A percentile compares a stretch with the other conserved stretches of the same genome.
phyloP scores from a whole-genome alignment of 2,888 invertebrate genomes.

The Cabera pusaria region DNA sequence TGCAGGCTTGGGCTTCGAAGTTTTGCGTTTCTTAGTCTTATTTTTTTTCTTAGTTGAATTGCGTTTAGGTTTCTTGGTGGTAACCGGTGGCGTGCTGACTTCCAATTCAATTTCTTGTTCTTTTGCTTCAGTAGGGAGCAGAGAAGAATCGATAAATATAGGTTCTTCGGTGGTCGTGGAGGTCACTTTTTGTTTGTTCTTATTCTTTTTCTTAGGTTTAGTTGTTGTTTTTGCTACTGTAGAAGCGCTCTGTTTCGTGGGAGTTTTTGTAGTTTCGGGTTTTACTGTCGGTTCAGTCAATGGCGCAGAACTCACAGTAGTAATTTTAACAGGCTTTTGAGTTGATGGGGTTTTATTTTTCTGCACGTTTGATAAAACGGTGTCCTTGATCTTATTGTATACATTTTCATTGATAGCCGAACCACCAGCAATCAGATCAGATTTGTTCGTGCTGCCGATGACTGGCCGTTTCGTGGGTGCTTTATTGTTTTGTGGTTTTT shows the following conservation, averaged over 20 bases:
- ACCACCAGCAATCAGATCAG: conserved; percentile 72
- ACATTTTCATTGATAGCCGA: conserved; percentile 77
- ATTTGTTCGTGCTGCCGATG: conserved; percentile 72
- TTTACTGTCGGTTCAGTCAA: conserved; percentile 55
- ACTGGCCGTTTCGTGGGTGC: conserved; percentile 60
- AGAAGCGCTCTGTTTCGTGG: conserved; percentile 42
- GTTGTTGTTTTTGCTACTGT: conserved; percentile 48
- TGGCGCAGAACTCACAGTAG: conserved; percentile 38
- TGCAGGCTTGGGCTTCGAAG: conserved; percentile 65
- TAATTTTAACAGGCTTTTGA: conserved; percentile 46
- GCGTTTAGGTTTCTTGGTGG: conserved; percentile 77
- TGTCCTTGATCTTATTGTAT: conserved; percentile 85
- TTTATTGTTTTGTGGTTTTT: conserved; percentile 63
- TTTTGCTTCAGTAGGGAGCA: conserved; percentile 74
- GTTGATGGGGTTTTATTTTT: conserved; percentile 70
- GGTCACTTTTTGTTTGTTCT: conserved; percentile 64
- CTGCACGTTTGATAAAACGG: conserved; percentile 79
- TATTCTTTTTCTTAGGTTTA: conserved; percentile 72
- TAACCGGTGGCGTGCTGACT: conserved; percentile 70
- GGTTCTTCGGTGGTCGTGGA: conserved; percentile 53
- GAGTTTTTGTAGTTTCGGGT: conserved; percentile 51
- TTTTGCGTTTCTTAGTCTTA: conserved; percentile 85
- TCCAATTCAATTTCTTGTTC: conserved; percentile 77
- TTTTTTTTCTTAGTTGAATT: conserved; percentile 75
- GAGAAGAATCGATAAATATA: conserved; percentile 59